These are phyloP conservation scores for Ichneumoninae sp. DNA, from an alignment of 2,888 invertebrate genomes.

Conservation along the genomic window DNA sequence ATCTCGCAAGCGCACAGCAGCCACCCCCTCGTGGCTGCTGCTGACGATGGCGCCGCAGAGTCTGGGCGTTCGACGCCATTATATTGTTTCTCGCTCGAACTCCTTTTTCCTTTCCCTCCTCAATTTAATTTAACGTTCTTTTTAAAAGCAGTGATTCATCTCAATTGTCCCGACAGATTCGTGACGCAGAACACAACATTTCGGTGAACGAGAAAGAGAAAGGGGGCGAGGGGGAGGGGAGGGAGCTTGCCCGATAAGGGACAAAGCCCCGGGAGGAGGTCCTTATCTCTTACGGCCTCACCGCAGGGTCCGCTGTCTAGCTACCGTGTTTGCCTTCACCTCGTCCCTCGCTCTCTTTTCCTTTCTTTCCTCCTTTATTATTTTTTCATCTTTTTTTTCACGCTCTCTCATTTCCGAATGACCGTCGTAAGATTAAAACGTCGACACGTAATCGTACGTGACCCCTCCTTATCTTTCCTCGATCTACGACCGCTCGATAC, in stretches of 20 bases:
- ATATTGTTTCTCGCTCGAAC: conserved; percentile 3
- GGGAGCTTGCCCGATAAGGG: conserved; percentile 35
- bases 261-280: conserved; percentile 66
- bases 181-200: background rate
- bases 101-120: background rate
- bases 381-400: conserved; percentile 19
- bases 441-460: conserved; percentile 32
- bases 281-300: conserved; percentile 69
- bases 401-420: conserved; percentile 25
- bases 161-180: conserved; percentile 10
- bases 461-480: conserved; percentile 10
- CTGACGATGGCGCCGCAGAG: conserved; percentile 61
- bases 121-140: background rate
- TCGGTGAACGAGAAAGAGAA: background rate
- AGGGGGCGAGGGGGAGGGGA: background rate
- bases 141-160: background rate
- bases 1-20: conserved; percentile 36
- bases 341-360: conserved; percentile 33
- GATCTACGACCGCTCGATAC: background rate
- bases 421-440: conserved; percentile 34
- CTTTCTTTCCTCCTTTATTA: conserved; percentile 38
- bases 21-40: conserved; percentile 59
- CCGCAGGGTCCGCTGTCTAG: conserved; percentile 64
- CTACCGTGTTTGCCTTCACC: conserved; percentile 36
- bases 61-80: conserved; percentile 55